These are phyloP conservation scores for Gymnothorax javanicus DNA, from an alignment of 2,797 vertebrate genomes.

Conservation along the genomic window DNA sequence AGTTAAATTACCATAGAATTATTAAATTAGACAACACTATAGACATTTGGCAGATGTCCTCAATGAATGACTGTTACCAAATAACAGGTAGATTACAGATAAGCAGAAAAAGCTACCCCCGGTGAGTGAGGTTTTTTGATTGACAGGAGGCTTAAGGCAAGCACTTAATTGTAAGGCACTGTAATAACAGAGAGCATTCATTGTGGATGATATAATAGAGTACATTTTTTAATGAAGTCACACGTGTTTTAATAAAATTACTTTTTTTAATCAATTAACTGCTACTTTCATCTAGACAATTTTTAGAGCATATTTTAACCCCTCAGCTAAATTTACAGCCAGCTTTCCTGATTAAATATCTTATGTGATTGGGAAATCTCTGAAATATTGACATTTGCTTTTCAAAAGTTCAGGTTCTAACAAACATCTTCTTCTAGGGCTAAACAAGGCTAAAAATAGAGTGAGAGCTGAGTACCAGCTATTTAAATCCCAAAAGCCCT, in stretches of 20 bases:
- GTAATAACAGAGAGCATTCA: not conserved
- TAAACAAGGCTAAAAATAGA: slow-evolving; percentile 40
- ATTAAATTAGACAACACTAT: not conserved
- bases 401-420: not conserved
- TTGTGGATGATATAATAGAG: not conserved
- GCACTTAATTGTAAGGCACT: not conserved
- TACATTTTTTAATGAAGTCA: not conserved
- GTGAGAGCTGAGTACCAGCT: slow-evolving; percentile 58
- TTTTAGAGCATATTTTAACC: not conserved
- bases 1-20: not conserved
- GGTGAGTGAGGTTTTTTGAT: not conserved
- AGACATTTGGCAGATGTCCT: not conserved
- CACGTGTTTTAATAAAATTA: not conserved
- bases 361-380: not conserved
- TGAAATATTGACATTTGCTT: not conserved
- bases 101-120: not conserved
- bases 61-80: not conserved
- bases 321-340: not conserved
- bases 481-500: slow-evolving; percentile 54
- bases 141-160: not conserved
- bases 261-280: not conserved
- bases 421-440: not conserved
- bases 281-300: too few species aligned
- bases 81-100: not conserved
- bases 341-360: not conserved